These are phyloP conservation scores for Geotrypetes seraphini DNA, from an alignment of 2,797 vertebrate genomes.

Conservation along the genomic window DNA sequence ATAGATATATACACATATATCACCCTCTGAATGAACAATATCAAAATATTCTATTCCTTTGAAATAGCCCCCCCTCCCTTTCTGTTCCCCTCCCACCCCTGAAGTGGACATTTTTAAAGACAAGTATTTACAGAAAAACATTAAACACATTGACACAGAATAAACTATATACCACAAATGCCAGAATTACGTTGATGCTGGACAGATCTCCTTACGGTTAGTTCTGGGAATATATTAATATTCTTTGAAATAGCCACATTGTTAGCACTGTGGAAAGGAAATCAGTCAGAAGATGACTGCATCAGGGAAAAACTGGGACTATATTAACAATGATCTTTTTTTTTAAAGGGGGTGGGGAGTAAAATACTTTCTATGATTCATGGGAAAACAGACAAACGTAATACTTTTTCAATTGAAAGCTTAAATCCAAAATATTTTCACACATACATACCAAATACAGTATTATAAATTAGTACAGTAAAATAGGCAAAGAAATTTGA, in stretches of 20 bases:
- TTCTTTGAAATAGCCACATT: slow-evolving; percentile 7
- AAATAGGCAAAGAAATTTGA: too few species aligned
- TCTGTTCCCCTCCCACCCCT: slow-evolving; percentile 59
- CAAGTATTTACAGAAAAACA: slow-evolving; percentile 82
- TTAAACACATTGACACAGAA: slow-evolving; percentile 78
- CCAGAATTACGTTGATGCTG: slow-evolving; percentile 52
- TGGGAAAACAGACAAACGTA: too few species aligned
- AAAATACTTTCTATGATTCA: too few species aligned
- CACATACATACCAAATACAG: too few species aligned
- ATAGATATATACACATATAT: slow-evolving; percentile 84
- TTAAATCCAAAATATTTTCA: too few species aligned
- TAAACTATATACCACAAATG: slow-evolving; percentile 76
- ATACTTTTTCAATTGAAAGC: too few species aligned
- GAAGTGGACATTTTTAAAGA: slow-evolving; percentile 76
- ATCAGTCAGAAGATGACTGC: too few species aligned
- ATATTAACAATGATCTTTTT: too few species aligned
- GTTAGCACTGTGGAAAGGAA: too few species aligned
- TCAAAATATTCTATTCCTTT: slow-evolving; percentile 88
- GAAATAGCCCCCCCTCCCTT: slow-evolving; percentile 62
- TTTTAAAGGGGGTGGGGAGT: too few species aligned
- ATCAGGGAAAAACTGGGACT: too few species aligned
- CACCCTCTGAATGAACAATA: slow-evolving; percentile 86
- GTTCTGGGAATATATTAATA: slow-evolving; percentile 10
- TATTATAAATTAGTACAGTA: too few species aligned
- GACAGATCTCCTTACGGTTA: slow-evolving; percentile 23